A percentile compares a stretch with the other conserved stretches of the same genome.
These are phyloP conservation scores for Pseudomyrmex concolor DNA, from an alignment of 1,140 invertebrate species.

Conservation along the genomic window DNA sequence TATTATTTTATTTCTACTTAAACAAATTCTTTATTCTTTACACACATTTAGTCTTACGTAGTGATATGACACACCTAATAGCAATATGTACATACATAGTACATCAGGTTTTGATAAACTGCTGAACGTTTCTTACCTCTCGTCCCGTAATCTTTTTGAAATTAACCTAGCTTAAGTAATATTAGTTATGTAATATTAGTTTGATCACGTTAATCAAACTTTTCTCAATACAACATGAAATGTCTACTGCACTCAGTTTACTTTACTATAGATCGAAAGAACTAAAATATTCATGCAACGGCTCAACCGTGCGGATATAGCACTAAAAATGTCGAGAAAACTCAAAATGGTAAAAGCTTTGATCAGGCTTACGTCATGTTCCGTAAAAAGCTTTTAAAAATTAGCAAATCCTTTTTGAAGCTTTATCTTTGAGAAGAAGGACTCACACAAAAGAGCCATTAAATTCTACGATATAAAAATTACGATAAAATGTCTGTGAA, in stretches of 20 bases:
- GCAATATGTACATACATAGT: not conserved
- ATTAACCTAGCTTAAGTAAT: slow-evolving; percentile 41
- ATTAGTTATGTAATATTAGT: slow-evolving; percentile 27
- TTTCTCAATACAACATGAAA: slow-evolving; percentile 30
- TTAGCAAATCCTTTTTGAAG: slow-evolving; percentile 52
- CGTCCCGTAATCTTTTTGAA: slow-evolving; percentile 10
- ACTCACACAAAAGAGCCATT: slow-evolving; percentile 37
- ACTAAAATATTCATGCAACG: slow-evolving; percentile 49
- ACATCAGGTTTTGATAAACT: not conserved
- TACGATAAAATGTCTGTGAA: slow-evolving; percentile 10
- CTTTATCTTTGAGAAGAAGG: slow-evolving; percentile 51
- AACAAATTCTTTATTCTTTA: too few relatives aligned
- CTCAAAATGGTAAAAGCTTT: slow-evolving; percentile 56
- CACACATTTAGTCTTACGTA: too few relatives aligned
- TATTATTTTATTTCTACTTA: not conserved
- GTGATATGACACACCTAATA: not conserved
- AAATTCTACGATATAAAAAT: slow-evolving; percentile 21
- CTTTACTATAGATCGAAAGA: slow-evolving; percentile 46
- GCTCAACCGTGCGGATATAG: slow-evolving; percentile 27
- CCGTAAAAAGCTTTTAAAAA: slow-evolving; percentile 51
- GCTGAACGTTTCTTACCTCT: not conserved
- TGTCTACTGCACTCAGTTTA: slow-evolving; percentile 52
- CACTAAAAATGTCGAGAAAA: slow-evolving; percentile 46
- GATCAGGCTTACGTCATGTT: slow-evolving; percentile 44
- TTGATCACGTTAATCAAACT: slow-evolving; percentile 53